Base-by-base conservation (phyloP, 2,888 invertebrate species). In the Amiota minor region DNA sequence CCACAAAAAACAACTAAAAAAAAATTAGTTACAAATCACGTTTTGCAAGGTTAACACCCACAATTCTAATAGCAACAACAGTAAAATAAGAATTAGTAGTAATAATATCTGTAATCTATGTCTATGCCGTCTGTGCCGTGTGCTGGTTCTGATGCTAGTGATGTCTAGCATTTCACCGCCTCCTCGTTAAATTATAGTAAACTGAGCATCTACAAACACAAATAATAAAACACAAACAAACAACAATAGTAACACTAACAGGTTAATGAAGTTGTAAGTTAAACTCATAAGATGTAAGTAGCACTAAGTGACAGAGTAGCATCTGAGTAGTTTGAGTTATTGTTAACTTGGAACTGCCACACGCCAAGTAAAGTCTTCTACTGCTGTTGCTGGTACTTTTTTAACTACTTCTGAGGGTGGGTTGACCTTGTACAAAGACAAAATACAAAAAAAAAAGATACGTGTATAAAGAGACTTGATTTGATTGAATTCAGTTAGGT, bases 1-100 rank as follows among this genome's bases (percentile, higher is more conserved):
- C 1, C 10, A 12, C 6, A 53, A 9, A 20, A 35, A 35, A 59
- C 11, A 59, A 18, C n/a, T 20, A 16, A 59, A 20, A 59, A 59
- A 11, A 18, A 59, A 20, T 18, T 59, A 35, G 35, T 35, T 45
- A 35, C 35, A 12, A 62, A 53, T 50, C 67, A 68, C 67, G 67
- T 68, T 68, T 35, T 53, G 47, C 67, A 68, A 68, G 53, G 67
- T 68, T 14, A 68, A 68, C 67, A 50, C 67, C 50, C 67, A 68
- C 67, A 20, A 68, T 12, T 16, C 35, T 6, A 35, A 35, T 35
- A 35, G 35, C 35, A 35, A 35, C 35, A 35, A 35, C 35, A 35
- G 35, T 35, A 35, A 35, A 35, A 35, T 35, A 6, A 35, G 6
- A 35, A 35, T 35, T 50, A 53, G 67, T 49, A 20, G 49, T 68